Base-by-base conservation (phyloP, 2,113 vertebrate species). In the Mormyrus lacerda region DNA sequence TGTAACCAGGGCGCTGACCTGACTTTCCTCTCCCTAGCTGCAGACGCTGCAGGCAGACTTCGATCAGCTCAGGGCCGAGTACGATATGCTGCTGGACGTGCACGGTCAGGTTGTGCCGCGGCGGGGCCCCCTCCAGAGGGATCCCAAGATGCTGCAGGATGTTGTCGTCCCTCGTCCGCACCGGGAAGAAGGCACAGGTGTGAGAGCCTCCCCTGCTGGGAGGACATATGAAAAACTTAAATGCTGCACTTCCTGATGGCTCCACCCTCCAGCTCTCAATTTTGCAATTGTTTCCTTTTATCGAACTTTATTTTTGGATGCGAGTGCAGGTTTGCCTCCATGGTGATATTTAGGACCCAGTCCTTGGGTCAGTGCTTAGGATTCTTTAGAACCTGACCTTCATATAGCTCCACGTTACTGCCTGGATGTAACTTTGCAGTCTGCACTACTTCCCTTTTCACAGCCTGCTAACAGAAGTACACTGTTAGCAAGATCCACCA, bases 41-140 rank as follows among this genome's bases (percentile, higher is more conserved):
- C 92, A 94, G 79, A 91, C 50, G 11, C 92, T 97, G 90, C 95
- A 92, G 92, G 90, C 89, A 0, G 94, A 97, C 88, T 97, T 96
- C n/a, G 89, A 93, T 55, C 93, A 95, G 50, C 73, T 98, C 87
- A 93, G 91, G 27, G 91, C 85, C 9, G 96, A 98, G 87, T 93
- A 97, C 0, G 93, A 95, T 89, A 92, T 92, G 0, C 91, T 98
- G 87, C 91, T 97, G 87, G 95, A 96, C 53, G n/a, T 95, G 87
- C 95, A 97, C 85, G 92, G 90, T 53, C 93, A 92, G 89, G 92
- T 94, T 0, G 51, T 92, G 1, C 92, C 90, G 58, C 93, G 96
- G 87, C 91, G 90, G 90, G 92, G 94, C 88, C 90, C 65, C 83
- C 82, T 94, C 48, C 90, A 87, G 3, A 42, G 44, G 0, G 93